Evolutionary conservation across 1,140 invertebrate genomes (phyloP).

Genomic region (Drosophila albomicans): DNA sequence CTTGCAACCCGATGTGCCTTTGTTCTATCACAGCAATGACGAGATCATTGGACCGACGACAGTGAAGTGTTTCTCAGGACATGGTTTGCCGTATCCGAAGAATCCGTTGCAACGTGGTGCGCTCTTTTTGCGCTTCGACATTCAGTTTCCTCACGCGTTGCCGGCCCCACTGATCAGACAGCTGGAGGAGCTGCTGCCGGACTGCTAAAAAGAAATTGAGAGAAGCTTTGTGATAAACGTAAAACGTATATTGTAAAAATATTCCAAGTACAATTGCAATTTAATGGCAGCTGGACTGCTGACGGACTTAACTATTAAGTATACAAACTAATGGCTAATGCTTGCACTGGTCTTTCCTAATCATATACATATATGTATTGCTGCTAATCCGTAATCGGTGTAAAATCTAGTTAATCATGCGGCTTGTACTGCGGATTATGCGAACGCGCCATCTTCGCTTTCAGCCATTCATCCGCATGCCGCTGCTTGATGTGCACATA

Average conservation of each 20-base stretch:
- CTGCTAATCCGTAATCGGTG: too few relatives aligned
- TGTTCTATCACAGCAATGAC: slow-evolving; percentile 87
- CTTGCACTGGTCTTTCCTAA: too few relatives aligned
- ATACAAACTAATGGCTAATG: not conserved
- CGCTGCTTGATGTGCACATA: slow-evolving; percentile 82
- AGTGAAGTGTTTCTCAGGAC: slow-evolving; percentile 88
- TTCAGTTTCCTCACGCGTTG: slow-evolving; percentile 93
- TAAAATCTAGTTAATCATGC: slow-evolving; percentile 7
- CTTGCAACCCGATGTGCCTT: slow-evolving; percentile 88
- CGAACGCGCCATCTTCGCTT: slow-evolving; percentile 77
- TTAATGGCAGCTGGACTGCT: too few relatives aligned
- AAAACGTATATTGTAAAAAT: slow-evolving; percentile 26
- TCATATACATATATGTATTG: too few relatives aligned
- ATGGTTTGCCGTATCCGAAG: slow-evolving; percentile 92
- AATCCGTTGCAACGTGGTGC: slow-evolving; percentile 92
- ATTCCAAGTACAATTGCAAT: too few relatives aligned
- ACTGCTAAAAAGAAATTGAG: slow-evolving; percentile 2
- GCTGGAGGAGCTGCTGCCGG: slow-evolving; percentile 90
- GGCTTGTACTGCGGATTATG: slow-evolving; percentile 78
- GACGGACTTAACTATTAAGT: too few relatives aligned
- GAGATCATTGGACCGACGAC: slow-evolving; percentile 93
- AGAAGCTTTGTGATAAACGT: not conserved
- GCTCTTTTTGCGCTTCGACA: slow-evolving; percentile 94
- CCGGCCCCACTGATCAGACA: slow-evolving; percentile 88
- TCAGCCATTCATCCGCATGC: slow-evolving; percentile 75